phyloP scores from a whole-genome alignment of 2,113 vertebrate genomes.

The Meleagris gallopavo region DNA sequence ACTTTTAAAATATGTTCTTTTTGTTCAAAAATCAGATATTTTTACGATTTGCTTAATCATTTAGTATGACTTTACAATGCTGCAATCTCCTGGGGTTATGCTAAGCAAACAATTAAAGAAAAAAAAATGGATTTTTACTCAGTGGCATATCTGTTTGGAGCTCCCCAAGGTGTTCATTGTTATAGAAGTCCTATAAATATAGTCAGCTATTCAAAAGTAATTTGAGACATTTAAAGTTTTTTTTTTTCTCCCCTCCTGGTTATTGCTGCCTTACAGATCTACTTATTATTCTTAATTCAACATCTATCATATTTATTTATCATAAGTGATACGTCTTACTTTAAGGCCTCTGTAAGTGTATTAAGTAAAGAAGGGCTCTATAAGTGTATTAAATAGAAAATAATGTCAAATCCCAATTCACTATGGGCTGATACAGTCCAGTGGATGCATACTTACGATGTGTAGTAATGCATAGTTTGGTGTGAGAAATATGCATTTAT shows the following conservation, averaged over 20 bases:
- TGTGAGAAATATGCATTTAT: background rate
- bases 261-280: rapidly evolving
- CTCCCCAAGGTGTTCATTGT: background rate
- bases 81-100: background rate
- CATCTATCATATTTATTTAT: background rate
- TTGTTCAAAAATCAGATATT: background rate
- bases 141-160: background rate
- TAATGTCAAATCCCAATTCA: background rate
- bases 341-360: background rate
- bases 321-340: background rate
- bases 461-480: background rate
- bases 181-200: background rate
- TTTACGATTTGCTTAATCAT: background rate
- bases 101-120: background rate
- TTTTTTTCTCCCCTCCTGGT: background rate
- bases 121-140: background rate
- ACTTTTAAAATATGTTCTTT: background rate
- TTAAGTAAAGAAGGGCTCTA: rapidly evolving
- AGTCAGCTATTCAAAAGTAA: background rate
- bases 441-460: background rate
- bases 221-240: background rate
- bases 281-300: background rate
- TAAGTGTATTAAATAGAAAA: background rate
- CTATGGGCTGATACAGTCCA: background rate
- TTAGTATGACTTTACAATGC: background rate